phyloP scores from a whole-genome alignment of 1,140 invertebrate species.

The Meloidogyne exigua region DNA sequence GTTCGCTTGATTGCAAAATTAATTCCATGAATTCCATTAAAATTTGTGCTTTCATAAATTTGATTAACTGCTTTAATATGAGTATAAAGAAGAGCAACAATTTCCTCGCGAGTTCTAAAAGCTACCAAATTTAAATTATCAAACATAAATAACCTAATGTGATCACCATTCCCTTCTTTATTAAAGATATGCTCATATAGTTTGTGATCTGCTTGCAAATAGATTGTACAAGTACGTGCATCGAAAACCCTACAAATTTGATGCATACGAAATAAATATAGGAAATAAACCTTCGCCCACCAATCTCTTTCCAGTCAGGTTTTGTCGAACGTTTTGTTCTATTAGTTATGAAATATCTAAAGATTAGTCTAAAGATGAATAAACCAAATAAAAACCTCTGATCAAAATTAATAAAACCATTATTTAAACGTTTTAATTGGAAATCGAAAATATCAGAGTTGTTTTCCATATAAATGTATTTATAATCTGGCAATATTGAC shows the following conservation, averaged over 20 bases:
- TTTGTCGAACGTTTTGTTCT: neutral
- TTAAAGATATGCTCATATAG: conserved; percentile 83
- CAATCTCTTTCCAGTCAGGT: neutral
- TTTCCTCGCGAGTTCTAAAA: conserved; percentile 81
- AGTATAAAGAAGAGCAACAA: conserved; percentile 90
- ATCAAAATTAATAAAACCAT: neutral
- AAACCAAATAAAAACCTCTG: neutral
- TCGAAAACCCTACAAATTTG: conserved; percentile 30
- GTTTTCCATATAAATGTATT: neutral
- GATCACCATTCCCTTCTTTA: conserved; percentile 61
- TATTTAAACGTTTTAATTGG: neutral
- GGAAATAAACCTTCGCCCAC: neutral
- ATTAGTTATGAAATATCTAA: neutral
- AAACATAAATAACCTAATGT: conserved; percentile 44
- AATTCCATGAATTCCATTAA: conserved; percentile 88
- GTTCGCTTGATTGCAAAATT: conserved; percentile 96
- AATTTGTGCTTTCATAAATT: conserved; percentile 91
- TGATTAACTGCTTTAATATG: conserved; percentile 97
- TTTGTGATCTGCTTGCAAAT: conserved; percentile 94
- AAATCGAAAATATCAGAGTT: neutral
- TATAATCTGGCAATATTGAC: conserved; percentile 70
- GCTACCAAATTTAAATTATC: neutral
- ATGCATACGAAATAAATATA: neutral
- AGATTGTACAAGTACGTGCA: conserved; percentile 80
- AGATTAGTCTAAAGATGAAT: neutral